phyloP scores from a whole-genome alignment of 2,888 invertebrate genomes.

The Platycnemis pennipes region DNA sequence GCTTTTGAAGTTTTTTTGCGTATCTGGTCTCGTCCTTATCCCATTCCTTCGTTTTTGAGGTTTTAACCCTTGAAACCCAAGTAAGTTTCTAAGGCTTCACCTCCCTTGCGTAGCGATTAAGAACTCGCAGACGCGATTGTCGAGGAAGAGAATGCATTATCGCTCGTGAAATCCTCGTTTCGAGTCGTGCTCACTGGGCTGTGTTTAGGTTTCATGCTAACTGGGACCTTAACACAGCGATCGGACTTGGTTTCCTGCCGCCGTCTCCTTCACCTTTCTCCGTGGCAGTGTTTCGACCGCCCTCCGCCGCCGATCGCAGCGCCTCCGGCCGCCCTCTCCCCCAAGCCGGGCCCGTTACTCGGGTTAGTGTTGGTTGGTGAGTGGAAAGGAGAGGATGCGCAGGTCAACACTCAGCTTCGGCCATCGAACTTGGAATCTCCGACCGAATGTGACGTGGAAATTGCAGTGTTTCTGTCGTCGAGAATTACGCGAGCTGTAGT shows the following conservation, averaged over 20 bases:
- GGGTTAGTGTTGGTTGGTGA: slow-evolving; percentile 75
- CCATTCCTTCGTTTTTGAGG: not conserved
- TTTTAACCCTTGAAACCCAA: not conserved
- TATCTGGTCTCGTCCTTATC: not conserved
- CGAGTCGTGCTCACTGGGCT: slow-evolving; percentile 26
- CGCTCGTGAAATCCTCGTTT: slow-evolving; percentile 12
- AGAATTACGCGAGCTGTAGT: slow-evolving; percentile 74
- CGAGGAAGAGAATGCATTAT: not conserved
- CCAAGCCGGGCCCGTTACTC: slow-evolving; percentile 75
- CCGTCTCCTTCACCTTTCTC: not conserved
- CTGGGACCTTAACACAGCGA: not conserved
- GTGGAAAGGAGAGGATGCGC: slow-evolving; percentile 75
- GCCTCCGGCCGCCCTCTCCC: slow-evolving; percentile 74
- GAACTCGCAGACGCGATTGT: not conserved
- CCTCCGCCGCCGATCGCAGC: slow-evolving; percentile 46
- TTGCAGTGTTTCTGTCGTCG: slow-evolving; percentile 73
- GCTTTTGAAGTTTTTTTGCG: not conserved
- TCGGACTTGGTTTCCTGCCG: not conserved
- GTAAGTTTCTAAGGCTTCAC: not conserved
- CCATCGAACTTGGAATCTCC: slow-evolving; percentile 71
- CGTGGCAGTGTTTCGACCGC: slow-evolving; percentile 14
- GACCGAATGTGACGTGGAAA: slow-evolving; percentile 75
- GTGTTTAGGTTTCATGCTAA: not conserved
- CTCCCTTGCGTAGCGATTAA: not conserved
- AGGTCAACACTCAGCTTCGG: slow-evolving; percentile 78